A percentile compares a stretch with the other conserved stretches of the same genome.
Evolutionary conservation across 2,113 vertebrate genomes (phyloP).

Genomic region (Mesocricetus auratus): DNA sequence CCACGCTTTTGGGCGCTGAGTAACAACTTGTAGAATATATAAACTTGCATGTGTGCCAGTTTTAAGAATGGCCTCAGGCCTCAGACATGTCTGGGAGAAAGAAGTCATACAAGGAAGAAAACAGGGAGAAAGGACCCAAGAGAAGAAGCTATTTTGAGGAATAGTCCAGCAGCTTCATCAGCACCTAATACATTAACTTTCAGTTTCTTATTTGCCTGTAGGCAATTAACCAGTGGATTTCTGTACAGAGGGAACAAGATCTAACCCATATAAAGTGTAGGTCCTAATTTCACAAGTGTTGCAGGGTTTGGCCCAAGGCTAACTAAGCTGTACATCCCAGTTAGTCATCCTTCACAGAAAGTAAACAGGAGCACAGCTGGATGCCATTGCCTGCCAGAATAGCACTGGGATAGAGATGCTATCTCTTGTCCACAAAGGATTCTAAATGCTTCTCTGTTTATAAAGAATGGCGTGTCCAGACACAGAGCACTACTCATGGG

Average conservation of each 20-base stretch:
- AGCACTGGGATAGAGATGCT: neutral
- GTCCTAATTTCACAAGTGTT: slow-evolving; percentile 53
- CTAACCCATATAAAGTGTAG: slow-evolving; percentile 40
- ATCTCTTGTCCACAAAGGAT: neutral
- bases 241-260: slow-evolving; percentile 10
- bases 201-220: slow-evolving; percentile 61
- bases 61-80: slow-evolving; percentile 45
- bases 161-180: slow-evolving; percentile 15
- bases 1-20: slow-evolving; percentile 20
- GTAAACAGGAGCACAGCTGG: neutral
- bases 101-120: neutral
- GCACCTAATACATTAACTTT: neutral
- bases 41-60: slow-evolving; percentile 23
- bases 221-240: slow-evolving; percentile 65
- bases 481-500: neutral
- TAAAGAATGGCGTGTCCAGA: neutral
- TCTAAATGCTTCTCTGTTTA: neutral
- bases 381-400: slow-evolving; percentile 31
- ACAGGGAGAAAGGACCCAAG: slow-evolving; percentile 31
- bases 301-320: slow-evolving; percentile 54
- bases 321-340: slow-evolving; percentile 48
- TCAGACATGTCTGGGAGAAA: slow-evolving; percentile 10
- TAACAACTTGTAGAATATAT: slow-evolving; percentile 52
- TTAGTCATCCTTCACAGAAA: slow-evolving; percentile 51
- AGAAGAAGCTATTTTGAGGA: slow-evolving; percentile 55